These are phyloP conservation scores for Nebria ingens DNA, from an alignment of 1,140 invertebrate species.

Conservation along the genomic window DNA sequence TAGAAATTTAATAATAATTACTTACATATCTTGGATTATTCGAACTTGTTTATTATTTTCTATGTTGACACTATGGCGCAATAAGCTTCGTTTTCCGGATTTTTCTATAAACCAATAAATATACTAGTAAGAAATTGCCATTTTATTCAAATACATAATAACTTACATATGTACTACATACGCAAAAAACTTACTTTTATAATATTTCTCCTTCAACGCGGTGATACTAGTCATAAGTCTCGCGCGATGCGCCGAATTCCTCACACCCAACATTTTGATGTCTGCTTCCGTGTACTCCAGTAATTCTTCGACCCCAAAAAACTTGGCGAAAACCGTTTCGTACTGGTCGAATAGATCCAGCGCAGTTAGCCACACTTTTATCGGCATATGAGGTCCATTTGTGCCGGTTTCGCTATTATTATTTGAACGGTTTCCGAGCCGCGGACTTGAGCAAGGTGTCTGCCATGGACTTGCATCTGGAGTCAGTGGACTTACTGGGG, in stretches of 20 bases:
- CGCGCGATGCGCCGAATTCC: conserved; percentile 48
- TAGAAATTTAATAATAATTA: conserved; percentile 13
- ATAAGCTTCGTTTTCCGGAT: conserved; percentile 10
- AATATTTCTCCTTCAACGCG: conserved; percentile 46
- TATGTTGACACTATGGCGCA: conserved; percentile 31
- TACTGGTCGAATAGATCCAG: conserved; percentile 36
- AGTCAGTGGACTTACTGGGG: conserved; percentile 1
- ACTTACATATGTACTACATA: neutral
- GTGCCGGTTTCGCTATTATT: neutral
- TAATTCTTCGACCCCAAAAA: conserved; percentile 44
- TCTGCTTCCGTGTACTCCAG: conserved; percentile 47
- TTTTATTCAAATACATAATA: conserved; percentile 5
- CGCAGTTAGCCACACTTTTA: conserved; percentile 34
- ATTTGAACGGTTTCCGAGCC: neutral
- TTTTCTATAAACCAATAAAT: neutral
- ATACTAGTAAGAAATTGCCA: neutral
- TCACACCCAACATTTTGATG: conserved; percentile 48
- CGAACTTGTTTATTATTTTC: conserved; percentile 25
- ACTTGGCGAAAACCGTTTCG: conserved; percentile 34
- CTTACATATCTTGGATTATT: conserved; percentile 28
- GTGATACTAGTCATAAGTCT: conserved; percentile 52
- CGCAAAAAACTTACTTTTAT: conserved; percentile 20
- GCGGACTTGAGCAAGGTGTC: conserved; percentile 3
- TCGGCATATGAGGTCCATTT: conserved; percentile 32
- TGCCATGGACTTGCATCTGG: conserved; percentile 2